Percentiles rank a stretch among this genome's conserved stretches.
phyloP scores from a whole-genome alignment of 92 coral and sea anemone genomes.

The Pocillopora grandis region DNA sequence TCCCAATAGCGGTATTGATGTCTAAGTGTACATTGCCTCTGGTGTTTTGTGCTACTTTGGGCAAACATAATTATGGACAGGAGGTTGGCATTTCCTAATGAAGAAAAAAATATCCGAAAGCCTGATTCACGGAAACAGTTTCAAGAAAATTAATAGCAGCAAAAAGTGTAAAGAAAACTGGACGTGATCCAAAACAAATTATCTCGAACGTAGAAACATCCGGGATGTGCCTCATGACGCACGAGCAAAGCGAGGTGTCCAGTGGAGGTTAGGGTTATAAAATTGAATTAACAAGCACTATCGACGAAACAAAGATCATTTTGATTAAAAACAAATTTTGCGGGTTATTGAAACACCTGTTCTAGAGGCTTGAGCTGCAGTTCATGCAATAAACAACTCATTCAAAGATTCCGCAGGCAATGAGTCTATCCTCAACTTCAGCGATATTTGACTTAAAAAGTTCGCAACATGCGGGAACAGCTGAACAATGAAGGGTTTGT shows the following conservation, averaged over 20 bases:
- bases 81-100: neutral
- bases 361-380: neutral
- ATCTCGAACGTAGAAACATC: neutral
- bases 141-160: neutral
- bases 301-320: neutral
- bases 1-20: neutral
- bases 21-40: neutral
- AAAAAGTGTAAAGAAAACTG: neutral
- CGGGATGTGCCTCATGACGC: neutral
- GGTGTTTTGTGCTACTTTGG: neutral
- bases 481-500: neutral
- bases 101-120: neutral
- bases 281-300: conserved; percentile 16
- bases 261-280: neutral
- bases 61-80: neutral
- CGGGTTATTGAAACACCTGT: neutral
- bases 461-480: neutral
- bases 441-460: neutral
- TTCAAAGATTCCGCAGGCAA: neutral
- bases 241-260: neutral
- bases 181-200: neutral
- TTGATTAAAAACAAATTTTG: conserved; percentile 5
- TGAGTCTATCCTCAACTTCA: neutral
- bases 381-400: neutral
- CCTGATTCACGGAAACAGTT: neutral